phyloP scores from a whole-genome alignment of 2,888 invertebrate species.

The Monopis laevigella region DNA sequence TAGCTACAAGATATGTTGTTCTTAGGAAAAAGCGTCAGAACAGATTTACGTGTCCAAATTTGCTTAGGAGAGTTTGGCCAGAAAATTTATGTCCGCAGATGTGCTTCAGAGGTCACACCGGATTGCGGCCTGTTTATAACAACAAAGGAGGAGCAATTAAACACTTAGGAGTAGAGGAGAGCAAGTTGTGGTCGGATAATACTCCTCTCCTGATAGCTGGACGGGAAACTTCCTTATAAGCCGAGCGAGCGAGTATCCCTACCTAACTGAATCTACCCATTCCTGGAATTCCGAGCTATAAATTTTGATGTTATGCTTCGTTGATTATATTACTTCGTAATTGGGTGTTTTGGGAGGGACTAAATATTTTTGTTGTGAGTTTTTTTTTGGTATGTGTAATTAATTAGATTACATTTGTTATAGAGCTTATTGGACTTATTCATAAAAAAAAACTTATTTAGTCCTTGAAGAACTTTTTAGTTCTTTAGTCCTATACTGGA shows the following conservation, averaged over 20 bases:
- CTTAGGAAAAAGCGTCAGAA: constrained; percentile 36
- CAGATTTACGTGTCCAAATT: constrained; percentile 41
- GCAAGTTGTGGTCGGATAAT: constrained; percentile 27
- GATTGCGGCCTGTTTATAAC: constrained; percentile 47
- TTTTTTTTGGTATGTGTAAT: too few species aligned
- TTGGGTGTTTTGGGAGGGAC: too few species aligned
- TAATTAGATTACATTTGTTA: too few species aligned
- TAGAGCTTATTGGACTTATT: too few species aligned
- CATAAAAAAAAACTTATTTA: too few species aligned
- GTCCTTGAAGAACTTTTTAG: too few species aligned
- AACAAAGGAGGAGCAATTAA: constrained; percentile 52
- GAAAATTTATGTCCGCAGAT: constrained; percentile 51
- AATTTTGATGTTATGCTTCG: too few species aligned
- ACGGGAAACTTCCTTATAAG: constrained; percentile 11
- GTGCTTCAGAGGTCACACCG: constrained; percentile 27
- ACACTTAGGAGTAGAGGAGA: constrained; percentile 38
- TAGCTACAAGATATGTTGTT: constrained; percentile 8
- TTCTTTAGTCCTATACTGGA: too few species aligned
- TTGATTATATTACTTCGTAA: too few species aligned
- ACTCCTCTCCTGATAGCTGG: constrained; percentile 20
- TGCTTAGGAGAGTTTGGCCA: constrained; percentile 45
- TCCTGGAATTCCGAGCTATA: too few species aligned
- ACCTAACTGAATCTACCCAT: too few species aligned
- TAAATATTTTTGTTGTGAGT: too few species aligned
- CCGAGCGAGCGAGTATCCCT: background rate